A percentile compares a stretch with the other conserved stretches of the same genome.
Evolutionary conservation across 2,888 invertebrate species (phyloP).

Genomic region (Heteromyza rotundicornis): DNA sequence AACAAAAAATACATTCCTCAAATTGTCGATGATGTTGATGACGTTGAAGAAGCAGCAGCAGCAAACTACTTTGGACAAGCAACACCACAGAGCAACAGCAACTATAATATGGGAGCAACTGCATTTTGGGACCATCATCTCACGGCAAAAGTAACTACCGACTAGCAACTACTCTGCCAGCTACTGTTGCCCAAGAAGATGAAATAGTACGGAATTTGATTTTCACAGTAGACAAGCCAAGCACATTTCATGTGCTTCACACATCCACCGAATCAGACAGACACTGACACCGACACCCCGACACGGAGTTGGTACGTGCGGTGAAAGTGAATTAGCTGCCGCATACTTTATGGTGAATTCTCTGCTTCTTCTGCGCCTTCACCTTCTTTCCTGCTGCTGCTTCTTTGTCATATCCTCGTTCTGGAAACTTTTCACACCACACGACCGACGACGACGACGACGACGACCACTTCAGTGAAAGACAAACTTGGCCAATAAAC

Average conservation of each 20-base stretch:
- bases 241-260: background rate
- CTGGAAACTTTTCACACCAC: too few species aligned
- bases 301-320: constrained; percentile 23
- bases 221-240: background rate
- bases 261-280: background rate
- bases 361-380: background rate
- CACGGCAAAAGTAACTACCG: background rate
- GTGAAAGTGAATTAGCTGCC: constrained; percentile 35
- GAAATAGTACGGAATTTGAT: too few species aligned
- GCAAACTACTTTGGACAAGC: background rate
- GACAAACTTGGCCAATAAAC: constrained; percentile 14
- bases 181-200: background rate
- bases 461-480: background rate
- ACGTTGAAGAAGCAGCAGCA: background rate
- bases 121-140: background rate
- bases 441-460: too few species aligned
- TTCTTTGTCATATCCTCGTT: too few species aligned
- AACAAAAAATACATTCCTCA: constrained; percentile 2
- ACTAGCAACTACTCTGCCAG: too few species aligned
- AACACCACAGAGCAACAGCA: background rate
- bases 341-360: constrained; percentile 20
- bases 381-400: background rate
- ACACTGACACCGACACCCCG: background rate
- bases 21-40: background rate
- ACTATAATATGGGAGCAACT: background rate